These are phyloP conservation scores for Synodontis membranacea DNA, from an alignment of 2,113 vertebrate species.

Conservation along the genomic window DNA sequence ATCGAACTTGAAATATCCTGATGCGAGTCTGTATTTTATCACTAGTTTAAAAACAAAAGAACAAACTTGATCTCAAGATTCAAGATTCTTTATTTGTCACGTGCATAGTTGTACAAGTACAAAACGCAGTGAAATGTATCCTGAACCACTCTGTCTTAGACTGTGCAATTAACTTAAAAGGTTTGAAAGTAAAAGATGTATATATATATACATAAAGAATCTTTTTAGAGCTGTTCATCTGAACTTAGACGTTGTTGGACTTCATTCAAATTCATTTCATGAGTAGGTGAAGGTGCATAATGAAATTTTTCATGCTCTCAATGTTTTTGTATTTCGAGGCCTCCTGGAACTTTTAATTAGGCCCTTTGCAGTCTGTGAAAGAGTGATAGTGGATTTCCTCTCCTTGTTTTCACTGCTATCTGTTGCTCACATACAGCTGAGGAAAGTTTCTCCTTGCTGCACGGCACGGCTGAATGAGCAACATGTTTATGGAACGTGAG, in stretches of 20 bases:
- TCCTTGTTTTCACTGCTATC: neutral
- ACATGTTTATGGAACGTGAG: neutral
- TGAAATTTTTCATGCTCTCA: neutral
- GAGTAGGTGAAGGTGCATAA: neutral
- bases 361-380: neutral
- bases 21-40: no score
- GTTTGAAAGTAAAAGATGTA: no score
- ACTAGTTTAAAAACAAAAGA: neutral
- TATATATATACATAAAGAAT: no score
- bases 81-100: no score
- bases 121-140: no score
- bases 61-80: neutral
- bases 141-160: no score
- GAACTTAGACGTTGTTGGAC: neutral
- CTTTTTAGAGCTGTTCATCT: no score
- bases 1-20: no score
- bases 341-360: neutral
- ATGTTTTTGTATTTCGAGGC: neutral
- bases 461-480: neutral
- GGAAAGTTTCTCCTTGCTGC: neutral
- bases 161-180: no score
- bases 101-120: no score
- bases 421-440: neutral
- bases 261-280: neutral
- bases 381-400: neutral